These are phyloP conservation scores for Yponomeuta evonymella DNA, from an alignment of 2,888 invertebrate genomes.

Conservation along the genomic window DNA sequence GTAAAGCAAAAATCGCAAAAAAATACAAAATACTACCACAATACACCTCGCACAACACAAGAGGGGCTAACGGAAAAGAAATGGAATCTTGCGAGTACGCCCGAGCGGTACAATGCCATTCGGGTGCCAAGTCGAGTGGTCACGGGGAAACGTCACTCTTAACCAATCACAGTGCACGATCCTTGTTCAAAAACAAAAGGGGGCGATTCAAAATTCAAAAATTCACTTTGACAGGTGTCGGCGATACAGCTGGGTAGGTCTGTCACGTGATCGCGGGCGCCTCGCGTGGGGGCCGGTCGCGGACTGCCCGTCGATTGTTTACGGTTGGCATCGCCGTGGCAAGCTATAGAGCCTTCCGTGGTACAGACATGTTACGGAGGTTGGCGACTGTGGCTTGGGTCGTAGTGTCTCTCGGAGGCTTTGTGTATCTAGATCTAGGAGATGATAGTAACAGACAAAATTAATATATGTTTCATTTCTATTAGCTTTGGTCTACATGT, in stretches of 20 bases:
- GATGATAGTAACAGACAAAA: too few species aligned
- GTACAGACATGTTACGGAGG: not conserved
- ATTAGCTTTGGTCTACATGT: too few species aligned
- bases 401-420: not conserved
- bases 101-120: slow-evolving; percentile 36
- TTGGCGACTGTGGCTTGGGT: not conserved
- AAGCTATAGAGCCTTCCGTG: slow-evolving; percentile 40
- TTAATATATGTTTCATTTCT: too few species aligned
- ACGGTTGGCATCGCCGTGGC: slow-evolving; percentile 50
- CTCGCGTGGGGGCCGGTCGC: slow-evolving; percentile 57
- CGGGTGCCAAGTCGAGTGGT: not conserved
- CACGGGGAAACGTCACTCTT: slow-evolving; percentile 6
- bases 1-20: slow-evolving; percentile 3
- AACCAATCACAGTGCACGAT: slow-evolving; percentile 43
- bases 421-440: not conserved
- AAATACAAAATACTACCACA: slow-evolving; percentile 14
- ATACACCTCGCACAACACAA: slow-evolving; percentile 36
- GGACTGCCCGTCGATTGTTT: slow-evolving; percentile 68
- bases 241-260: slow-evolving; percentile 31
- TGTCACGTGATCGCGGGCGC: slow-evolving; percentile 35
- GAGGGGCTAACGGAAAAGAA: slow-evolving; percentile 43
- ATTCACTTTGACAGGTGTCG: slow-evolving; percentile 44
- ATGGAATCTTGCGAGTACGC: slow-evolving; percentile 29
- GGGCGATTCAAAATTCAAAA: slow-evolving; percentile 30
- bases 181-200: slow-evolving; percentile 39